A percentile compares a stretch with the other conserved stretches of the same genome.
Conservation (phyloP, 1,140 invertebrate genomes). For the Pseudobourletiella spinata region DNA sequence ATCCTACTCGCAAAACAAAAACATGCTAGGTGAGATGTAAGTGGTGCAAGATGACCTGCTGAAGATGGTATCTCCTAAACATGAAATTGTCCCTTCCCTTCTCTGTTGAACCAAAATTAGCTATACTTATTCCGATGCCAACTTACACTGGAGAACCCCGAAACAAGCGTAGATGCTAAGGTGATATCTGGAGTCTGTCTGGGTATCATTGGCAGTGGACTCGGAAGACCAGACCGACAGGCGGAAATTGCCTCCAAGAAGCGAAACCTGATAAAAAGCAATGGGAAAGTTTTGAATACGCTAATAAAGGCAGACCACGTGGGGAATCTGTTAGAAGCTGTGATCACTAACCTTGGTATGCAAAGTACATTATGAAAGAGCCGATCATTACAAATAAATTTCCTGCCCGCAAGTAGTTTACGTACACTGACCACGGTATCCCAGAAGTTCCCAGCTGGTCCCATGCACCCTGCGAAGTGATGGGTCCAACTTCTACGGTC, state of each 20-base stretch:
- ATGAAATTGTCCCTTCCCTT: too few relatives aligned
- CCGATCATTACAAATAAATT: slow-evolving; percentile 60
- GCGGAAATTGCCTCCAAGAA: slow-evolving; percentile 87
- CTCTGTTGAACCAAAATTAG: too few relatives aligned
- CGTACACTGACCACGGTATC: slow-evolving; percentile 79
- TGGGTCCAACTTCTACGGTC: not conserved
- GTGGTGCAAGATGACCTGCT: too few relatives aligned
- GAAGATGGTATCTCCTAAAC: too few relatives aligned
- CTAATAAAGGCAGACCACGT: not conserved
- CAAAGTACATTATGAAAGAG: slow-evolving; percentile 62
- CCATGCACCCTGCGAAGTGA: slow-evolving; percentile 47
- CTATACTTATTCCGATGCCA: too few relatives aligned
- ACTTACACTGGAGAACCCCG: slow-evolving; percentile 79
- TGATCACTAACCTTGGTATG: slow-evolving; percentile 24
- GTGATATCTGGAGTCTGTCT: slow-evolving; percentile 60
- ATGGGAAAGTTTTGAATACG: slow-evolving; percentile 59
- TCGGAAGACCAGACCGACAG: slow-evolving; percentile 76
- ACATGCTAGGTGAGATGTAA: too few relatives aligned
- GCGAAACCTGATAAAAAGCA: too few relatives aligned
- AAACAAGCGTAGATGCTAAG: slow-evolving; percentile 79
- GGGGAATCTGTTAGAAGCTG: slow-evolving; percentile 35
- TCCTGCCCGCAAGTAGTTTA: slow-evolving; percentile 77
- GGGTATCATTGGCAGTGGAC: slow-evolving; percentile 48
- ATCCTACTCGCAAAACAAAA: too few relatives aligned
- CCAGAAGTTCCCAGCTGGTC: slow-evolving; percentile 85